Conservation (phyloP, 2,888 invertebrate genomes). For the Nomada ferruginata region DNA sequence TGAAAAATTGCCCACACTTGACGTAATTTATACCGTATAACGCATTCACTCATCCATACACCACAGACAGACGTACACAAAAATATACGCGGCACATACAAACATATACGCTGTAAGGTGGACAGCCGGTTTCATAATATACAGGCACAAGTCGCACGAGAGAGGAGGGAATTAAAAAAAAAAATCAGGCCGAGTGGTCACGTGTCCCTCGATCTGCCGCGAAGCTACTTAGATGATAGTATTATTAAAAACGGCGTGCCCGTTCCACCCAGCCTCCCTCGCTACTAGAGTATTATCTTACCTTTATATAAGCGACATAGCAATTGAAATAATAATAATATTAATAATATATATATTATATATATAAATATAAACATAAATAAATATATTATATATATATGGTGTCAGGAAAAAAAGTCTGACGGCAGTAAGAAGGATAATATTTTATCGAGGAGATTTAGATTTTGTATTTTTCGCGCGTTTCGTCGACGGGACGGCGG, state of each 20-base stretch:
- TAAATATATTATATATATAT: constrained; percentile 65
- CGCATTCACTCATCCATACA: constrained; percentile 15
- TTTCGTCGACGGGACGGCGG: constrained; percentile 77
- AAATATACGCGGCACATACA: not conserved
- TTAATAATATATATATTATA: constrained; percentile 72
- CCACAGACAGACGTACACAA: not conserved
- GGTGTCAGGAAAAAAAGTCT: constrained; percentile 55
- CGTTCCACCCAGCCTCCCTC: constrained; percentile 81
- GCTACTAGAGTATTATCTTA: constrained; percentile 82
- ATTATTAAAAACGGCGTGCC: constrained; percentile 66
- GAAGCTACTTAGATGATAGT: constrained; percentile 57
- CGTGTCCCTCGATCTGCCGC: constrained; percentile 66
- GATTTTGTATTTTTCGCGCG: constrained; percentile 83
- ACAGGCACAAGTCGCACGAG: constrained; percentile 48
- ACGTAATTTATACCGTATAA: constrained; percentile 40
- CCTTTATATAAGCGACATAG: constrained; percentile 81
- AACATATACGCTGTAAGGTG: constrained; percentile 16
- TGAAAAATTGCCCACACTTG: constrained; percentile 48
- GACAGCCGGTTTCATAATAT: constrained; percentile 56
- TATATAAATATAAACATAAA: constrained; percentile 65
- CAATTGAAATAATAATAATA: constrained; percentile 80
- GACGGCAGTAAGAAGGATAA: constrained; percentile 67
- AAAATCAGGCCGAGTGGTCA: constrained; percentile 48
- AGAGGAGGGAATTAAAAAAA: constrained; percentile 44
- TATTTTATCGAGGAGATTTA: constrained; percentile 83